Evolutionary conservation across 2,797 vertebrate genomes (phyloP), one percentile per base, ranked within the genome.

Genomic region (Psittacula echo): DNA sequence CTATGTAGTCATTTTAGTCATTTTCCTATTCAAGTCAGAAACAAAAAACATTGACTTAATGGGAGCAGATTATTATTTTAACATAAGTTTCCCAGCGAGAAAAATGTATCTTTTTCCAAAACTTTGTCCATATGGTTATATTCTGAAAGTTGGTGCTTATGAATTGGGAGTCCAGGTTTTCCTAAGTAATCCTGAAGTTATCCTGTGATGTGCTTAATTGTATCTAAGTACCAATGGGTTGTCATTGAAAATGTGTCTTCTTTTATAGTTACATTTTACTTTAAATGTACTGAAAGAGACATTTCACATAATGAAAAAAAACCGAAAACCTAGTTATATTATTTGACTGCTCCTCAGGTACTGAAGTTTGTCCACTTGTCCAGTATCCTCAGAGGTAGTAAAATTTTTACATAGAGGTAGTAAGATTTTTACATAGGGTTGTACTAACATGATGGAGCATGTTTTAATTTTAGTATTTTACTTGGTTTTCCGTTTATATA

Each of bases 11-110:
- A 37, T 92, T 93, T 94, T 91, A 90, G 90, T 94, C 72, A 50
- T 77, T 32, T 82, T 91, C 16, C 44, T 87, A 42, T 76, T 90
- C 32, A 85, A 94, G 71, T 90, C 60, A 71, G 77, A 91, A 90
- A 48, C 45, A 71, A 91, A 91, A 93, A 56, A 4, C 29, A 50
- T 56, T 94, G 90, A 95, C 93, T 95, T 95, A 96, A 94, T 91
- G 75, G 62, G 90, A 94, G 74, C 84, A 94, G 67, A 50, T 80
- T 58, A 71, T 89, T 95, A 37, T 77, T 65, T 85, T 85, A 93
- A 17, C 2, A 0, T 78, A 48, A 79, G 34, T 65, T 92, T 94
- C 23, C 23, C 14, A 16, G 16, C 75, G 26, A 93, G 51, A 78
- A 89, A 90, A 94, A 56, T 3, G 5, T 50, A 18, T 65, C 19